A percentile compares a stretch with the other conserved stretches of the same genome.
Conservation (phyloP, 2,797 vertebrate genomes). For the Ceryle rudis region DNA sequence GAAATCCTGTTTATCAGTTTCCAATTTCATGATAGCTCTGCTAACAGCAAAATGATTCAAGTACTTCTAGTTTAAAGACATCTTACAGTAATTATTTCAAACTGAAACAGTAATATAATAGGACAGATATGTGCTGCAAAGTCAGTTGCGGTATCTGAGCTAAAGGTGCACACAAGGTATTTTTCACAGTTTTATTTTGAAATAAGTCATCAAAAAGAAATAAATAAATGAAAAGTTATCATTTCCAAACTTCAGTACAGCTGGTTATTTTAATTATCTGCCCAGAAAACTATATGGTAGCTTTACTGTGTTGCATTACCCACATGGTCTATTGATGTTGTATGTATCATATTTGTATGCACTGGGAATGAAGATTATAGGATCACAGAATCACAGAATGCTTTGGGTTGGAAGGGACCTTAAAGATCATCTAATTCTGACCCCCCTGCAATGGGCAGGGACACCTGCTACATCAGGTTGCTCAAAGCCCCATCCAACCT, state of each 20-base stretch:
- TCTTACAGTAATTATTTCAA: neutral
- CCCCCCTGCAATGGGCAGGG: too few species aligned
- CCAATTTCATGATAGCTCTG: neutral
- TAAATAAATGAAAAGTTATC: neutral
- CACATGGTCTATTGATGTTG: neutral
- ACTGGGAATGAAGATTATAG: neutral
- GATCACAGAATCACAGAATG: too few species aligned
- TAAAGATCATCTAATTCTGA: too few species aligned
- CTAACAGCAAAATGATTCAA: neutral
- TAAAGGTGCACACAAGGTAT: neutral
- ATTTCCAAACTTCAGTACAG: neutral
- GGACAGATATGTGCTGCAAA: neutral
- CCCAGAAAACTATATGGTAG: neutral
- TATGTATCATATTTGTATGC: neutral
- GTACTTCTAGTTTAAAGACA: neutral
- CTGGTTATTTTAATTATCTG: neutral
- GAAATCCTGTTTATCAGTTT: neutral
- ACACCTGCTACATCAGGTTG: too few species aligned
- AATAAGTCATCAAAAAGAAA: neutral
- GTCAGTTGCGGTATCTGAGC: neutral
- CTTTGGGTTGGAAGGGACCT: too few species aligned
- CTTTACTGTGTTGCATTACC: neutral
- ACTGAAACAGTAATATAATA: neutral
- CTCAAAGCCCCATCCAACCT: too few species aligned
- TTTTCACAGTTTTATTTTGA: neutral